Conservation (phyloP, 2,797 vertebrate genomes). For the Glossophaga mutica region DNA sequence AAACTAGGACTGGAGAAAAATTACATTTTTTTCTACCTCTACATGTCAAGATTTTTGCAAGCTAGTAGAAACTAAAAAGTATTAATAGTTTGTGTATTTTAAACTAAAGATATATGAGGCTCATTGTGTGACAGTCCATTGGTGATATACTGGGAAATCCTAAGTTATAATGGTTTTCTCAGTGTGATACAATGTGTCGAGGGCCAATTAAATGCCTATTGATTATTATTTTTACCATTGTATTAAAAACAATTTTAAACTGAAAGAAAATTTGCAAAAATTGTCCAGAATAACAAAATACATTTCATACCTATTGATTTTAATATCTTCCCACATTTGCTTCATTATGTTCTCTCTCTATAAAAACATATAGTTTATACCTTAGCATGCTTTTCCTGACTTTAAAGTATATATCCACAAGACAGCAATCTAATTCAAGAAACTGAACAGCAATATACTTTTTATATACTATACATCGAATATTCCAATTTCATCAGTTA, state of each 20-base stretch:
- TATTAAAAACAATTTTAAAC: background rate
- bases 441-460: background rate
- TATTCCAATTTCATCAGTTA: background rate
- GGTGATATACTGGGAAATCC: background rate
- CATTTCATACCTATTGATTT: background rate
- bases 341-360: background rate
- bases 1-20: constrained; percentile 35
- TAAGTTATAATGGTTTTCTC: background rate
- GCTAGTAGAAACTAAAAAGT: background rate
- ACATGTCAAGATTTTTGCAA: constrained; percentile 41
- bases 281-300: background rate
- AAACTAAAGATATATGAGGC: background rate
- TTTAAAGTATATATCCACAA: background rate
- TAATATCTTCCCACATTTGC: background rate
- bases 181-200: background rate
- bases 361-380: background rate
- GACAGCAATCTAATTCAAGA: background rate
- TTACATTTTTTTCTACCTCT: background rate
- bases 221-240: background rate
- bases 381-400: background rate
- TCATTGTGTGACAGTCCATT: background rate
- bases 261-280: background rate
- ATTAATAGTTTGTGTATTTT: constrained; percentile 28
- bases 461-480: background rate
- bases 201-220: background rate